phyloP scores from a whole-genome alignment of 2,888 invertebrate species.

The Limnephilus rhombicus region DNA sequence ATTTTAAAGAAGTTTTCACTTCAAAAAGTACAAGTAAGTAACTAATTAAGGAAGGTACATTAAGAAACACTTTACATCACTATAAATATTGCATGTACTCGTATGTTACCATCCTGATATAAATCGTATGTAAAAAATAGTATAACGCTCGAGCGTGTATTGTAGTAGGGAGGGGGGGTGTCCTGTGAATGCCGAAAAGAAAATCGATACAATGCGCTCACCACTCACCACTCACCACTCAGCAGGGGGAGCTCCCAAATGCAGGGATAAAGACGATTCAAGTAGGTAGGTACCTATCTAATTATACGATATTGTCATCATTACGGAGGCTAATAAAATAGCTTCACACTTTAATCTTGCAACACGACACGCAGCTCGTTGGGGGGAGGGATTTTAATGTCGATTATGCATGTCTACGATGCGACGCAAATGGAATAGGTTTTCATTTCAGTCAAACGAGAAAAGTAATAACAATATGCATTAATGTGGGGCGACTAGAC shows the following conservation, averaged over 20 bases:
- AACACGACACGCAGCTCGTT: neutral
- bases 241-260: constrained; percentile 13
- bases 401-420: neutral
- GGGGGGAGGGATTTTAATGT: neutral
- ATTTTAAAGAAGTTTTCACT: too few species aligned
- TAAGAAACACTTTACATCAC: neutral
- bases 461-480: neutral
- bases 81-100: neutral
- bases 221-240: neutral
- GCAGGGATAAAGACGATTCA: constrained; percentile 30
- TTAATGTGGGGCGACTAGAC: neutral
- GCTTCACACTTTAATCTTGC: neutral
- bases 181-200: constrained; percentile 58
- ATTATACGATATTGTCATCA: constrained; percentile 35
- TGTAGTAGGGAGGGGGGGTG: constrained; percentile 14
- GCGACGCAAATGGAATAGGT: neutral
- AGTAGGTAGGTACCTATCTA: neutral
- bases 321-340: neutral
- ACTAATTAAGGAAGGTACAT: neutral
- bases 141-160: neutral
- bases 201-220: constrained; percentile 65
- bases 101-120: neutral
- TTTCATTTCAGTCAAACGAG: neutral
- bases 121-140: constrained; percentile 35
- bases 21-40: neutral